phyloP scores from a whole-genome alignment of 2,888 invertebrate genomes.

The Bembecia ichneumoniformis region DNA sequence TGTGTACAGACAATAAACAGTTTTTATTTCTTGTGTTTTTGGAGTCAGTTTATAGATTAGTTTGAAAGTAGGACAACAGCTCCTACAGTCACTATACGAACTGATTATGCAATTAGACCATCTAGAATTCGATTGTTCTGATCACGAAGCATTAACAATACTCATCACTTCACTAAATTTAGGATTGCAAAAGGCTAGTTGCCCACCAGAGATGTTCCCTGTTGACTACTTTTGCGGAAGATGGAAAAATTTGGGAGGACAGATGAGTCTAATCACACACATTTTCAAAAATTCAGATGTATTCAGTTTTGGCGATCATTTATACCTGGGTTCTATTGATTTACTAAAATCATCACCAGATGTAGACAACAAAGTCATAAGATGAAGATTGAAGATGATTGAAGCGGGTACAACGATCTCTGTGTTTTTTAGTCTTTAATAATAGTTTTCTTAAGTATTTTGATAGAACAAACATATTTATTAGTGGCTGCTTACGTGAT shows the following conservation, averaged over 20 bases:
- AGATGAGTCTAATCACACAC: constrained; percentile 88
- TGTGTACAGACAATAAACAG: too few species aligned
- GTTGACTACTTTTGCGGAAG: constrained; percentile 90
- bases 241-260: constrained; percentile 95
- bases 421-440: too few species aligned
- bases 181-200: constrained; percentile 84
- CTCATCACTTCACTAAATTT: constrained; percentile 86
- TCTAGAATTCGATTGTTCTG: constrained; percentile 88
- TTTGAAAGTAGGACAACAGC: too few species aligned
- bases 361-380: constrained; percentile 93
- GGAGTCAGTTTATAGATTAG: too few species aligned
- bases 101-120: constrained; percentile 94
- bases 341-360: constrained; percentile 95
- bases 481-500: too few species aligned
- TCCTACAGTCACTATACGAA: too few species aligned
- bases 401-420: too few species aligned
- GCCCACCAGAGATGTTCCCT: constrained; percentile 82
- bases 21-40: too few species aligned
- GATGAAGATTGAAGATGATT: too few species aligned
- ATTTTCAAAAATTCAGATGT: constrained; percentile 93
- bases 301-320: constrained; percentile 94
- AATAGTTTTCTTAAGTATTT: too few species aligned
- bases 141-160: constrained; percentile 86
- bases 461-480: too few species aligned
- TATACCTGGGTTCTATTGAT: constrained; percentile 86